Percentiles rank a stretch among this genome's conserved stretches.
phyloP scores from a whole-genome alignment of 2,888 invertebrate genomes.

The Trichogramma dendrolimi region DNA sequence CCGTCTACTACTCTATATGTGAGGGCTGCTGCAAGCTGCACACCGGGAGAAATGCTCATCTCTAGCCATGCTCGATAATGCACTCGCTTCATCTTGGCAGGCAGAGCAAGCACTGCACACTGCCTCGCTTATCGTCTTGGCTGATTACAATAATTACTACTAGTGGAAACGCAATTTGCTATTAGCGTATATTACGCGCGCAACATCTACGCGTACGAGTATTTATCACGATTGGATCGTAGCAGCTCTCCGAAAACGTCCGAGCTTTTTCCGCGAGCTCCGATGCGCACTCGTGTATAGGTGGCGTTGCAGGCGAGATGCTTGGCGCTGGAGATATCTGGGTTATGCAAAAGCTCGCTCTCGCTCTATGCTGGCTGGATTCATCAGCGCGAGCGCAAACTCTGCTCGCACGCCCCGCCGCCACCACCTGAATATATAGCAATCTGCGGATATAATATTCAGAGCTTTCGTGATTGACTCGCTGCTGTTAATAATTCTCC shows the following conservation, averaged over 20 bases:
- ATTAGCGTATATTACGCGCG: not conserved
- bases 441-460: not conserved
- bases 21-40: too few species aligned
- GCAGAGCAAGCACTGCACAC: not conserved
- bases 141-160: slow-evolving; percentile 27
- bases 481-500: slow-evolving; percentile 11
- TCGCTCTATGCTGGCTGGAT: too few species aligned
- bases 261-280: not conserved
- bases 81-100: not conserved
- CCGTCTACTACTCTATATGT: too few species aligned
- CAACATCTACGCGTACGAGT: not conserved
- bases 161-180: not conserved
- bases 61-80: not conserved
- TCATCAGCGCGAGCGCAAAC: not conserved
- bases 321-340: not conserved
- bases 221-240: too few species aligned
- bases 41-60: not conserved
- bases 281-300: not conserved
- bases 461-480: slow-evolving; percentile 3
- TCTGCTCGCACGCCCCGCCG: not conserved
- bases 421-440: too few species aligned
- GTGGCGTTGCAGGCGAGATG: not conserved
- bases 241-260: too few species aligned
- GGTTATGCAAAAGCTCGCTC: slow-evolving; percentile 4
- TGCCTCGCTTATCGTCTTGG: slow-evolving; percentile 20